Percentiles rank a stretch among this genome's conserved stretches.
Conservation (phyloP, 2,888 invertebrate species). For the Plebejus argus region DNA sequence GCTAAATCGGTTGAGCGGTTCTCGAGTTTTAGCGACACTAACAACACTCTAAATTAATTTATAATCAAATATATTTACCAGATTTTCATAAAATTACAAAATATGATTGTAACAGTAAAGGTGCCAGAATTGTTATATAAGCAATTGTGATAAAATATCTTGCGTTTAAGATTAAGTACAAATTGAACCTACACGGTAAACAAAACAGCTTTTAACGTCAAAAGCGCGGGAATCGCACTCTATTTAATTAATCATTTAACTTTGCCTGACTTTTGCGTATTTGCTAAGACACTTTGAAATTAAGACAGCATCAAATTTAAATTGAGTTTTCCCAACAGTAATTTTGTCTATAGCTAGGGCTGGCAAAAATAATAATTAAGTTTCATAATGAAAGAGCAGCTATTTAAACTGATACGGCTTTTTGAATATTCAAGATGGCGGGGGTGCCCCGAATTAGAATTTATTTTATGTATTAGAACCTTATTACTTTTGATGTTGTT, state of each 20-base stretch:
- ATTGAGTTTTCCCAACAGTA: slow-evolving; percentile 69
- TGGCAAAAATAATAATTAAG: slow-evolving; percentile 71
- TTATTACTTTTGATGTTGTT: slow-evolving; percentile 19
- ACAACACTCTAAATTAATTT: too few relatives aligned
- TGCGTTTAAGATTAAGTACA: background rate
- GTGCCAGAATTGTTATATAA: background rate
- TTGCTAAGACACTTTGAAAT: slow-evolving; percentile 53
- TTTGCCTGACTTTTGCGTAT: slow-evolving; percentile 48
- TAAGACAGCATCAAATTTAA: slow-evolving; percentile 67
- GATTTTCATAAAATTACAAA: background rate
- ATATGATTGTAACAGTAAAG: background rate
- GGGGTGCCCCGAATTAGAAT: slow-evolving; percentile 11
- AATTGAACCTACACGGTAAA: background rate
- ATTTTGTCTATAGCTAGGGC: slow-evolving; percentile 58
- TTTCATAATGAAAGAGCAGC: slow-evolving; percentile 48
- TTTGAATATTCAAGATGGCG: slow-evolving; percentile 31
- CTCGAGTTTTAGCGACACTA: too few relatives aligned
- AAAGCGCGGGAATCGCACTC: slow-evolving; percentile 18
- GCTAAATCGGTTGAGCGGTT: too few relatives aligned
- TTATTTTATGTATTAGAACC: too few relatives aligned
- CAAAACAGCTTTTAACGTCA: background rate
- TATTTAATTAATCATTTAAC: slow-evolving; percentile 58
- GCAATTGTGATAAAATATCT: background rate
- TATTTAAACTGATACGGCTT: slow-evolving; percentile 41
- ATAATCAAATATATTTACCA: background rate